Evolutionary conservation across 2,888 invertebrate species (phyloP).

Genomic region (Encarsia formosa): DNA sequence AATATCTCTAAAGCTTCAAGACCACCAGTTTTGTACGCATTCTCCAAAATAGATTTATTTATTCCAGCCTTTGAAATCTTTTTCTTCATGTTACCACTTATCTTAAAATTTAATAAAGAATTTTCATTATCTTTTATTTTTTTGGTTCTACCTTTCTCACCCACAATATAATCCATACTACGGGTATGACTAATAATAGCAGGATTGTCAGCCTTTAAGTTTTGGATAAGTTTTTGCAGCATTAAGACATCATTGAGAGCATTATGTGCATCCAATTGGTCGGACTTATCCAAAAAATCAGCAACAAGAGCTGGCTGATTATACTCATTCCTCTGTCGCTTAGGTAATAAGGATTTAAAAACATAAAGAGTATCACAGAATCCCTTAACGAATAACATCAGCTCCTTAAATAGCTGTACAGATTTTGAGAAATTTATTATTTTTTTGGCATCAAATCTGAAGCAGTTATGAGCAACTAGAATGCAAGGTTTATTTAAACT

Average conservation of each 20-base stretch:
- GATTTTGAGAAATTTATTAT: background rate
- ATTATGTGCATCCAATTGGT: constrained; percentile 7
- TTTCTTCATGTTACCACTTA: no score
- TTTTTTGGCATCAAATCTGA: background rate
- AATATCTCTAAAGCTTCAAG: no score
- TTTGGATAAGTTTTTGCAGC: background rate
- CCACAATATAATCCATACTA: no score
- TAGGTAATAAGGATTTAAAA: constrained; percentile 3
- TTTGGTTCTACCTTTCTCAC: no score
- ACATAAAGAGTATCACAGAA: constrained; percentile 1
- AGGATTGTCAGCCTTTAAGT: no score
- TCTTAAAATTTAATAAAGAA: no score
- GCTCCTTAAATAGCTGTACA: background rate
- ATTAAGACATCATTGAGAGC: constrained; percentile 15
- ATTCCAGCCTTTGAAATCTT: no score
- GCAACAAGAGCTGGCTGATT: background rate
- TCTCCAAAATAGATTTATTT: no score
- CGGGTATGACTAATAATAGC: no score
- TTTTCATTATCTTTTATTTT: no score
- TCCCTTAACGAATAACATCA: constrained; percentile 7
- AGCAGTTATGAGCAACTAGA: constrained; percentile 5
- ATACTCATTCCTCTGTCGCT: background rate
- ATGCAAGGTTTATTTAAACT: background rate
- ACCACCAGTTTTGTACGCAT: no score
- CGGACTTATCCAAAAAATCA: constrained; percentile 6